A percentile compares a stretch with the other conserved stretches of the same genome.
Conservation (phyloP, 2,797 vertebrate species). For the Podargus strigoides region DNA sequence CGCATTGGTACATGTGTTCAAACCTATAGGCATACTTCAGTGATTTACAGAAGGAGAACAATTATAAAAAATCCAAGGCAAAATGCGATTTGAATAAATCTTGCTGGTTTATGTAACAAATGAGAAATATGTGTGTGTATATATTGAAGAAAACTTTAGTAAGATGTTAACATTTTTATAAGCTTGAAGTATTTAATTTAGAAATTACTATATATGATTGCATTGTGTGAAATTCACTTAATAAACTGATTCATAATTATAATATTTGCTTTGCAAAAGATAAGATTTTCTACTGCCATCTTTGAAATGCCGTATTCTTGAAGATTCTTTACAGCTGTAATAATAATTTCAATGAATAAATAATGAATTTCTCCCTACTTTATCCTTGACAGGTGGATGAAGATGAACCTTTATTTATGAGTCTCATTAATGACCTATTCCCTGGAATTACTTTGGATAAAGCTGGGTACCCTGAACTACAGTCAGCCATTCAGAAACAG, state of each 20-base stretch:
- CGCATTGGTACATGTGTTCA: rapidly evolving
- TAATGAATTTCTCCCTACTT: not conserved
- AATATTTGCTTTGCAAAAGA: not conserved
- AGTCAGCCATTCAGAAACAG: conserved; percentile 77
- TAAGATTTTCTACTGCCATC: not conserved
- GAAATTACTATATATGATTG: not conserved
- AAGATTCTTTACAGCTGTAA: not conserved
- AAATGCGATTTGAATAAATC: not conserved
- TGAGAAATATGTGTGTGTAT: not conserved
- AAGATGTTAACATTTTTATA: not conserved
- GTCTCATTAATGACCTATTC: conserved; percentile 80
- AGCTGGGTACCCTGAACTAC: conserved; percentile 82
- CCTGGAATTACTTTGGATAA: conserved; percentile 75
- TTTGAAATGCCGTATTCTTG: not conserved
- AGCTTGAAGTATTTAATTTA: not conserved
- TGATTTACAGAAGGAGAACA: not conserved
- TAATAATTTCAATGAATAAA: conserved; percentile 9
- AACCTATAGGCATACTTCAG: not conserved
- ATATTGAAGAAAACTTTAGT: not conserved
- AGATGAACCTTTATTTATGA: conserved; percentile 81
- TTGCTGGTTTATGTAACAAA: not conserved
- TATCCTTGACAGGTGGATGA: conserved; percentile 73
- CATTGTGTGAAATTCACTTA: not conserved
- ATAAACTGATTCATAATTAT: not conserved
- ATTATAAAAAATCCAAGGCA: not conserved